Conservation (phyloP, 2,888 invertebrate species). For the Dynastes maya region DNA sequence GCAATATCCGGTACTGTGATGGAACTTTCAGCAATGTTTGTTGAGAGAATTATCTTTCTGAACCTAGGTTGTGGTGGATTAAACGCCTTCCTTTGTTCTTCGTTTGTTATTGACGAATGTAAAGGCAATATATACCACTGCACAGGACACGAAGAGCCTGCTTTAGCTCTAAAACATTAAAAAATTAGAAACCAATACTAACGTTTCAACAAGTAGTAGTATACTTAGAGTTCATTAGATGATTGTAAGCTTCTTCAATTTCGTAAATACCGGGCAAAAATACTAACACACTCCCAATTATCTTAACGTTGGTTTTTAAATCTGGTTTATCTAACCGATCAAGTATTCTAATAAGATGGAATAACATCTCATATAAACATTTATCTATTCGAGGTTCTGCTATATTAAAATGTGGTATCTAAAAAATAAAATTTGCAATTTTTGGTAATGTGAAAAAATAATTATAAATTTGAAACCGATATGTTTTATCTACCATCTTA, state of each 20-base stretch:
- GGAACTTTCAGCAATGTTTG: conserved; percentile 94
- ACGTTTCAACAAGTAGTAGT: not conserved
- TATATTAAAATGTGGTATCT: conserved; percentile 74
- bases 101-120: conserved; percentile 79
- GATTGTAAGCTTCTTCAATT: conserved; percentile 81
- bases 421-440: conserved; percentile 63
- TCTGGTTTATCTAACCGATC: conserved; percentile 75
- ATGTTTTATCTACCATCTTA: too few relatives aligned
- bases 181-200: not conserved
- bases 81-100: conserved; percentile 79
- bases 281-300: conserved; percentile 81
- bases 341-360: conserved; percentile 75
- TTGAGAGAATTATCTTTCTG: conserved; percentile 90
- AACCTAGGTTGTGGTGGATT: conserved; percentile 74
- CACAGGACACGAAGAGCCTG: not conserved
- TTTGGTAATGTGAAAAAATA: too few relatives aligned
- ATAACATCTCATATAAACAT: conserved; percentile 67
- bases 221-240: conserved; percentile 60
- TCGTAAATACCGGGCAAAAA: conserved; percentile 93
- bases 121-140: conserved; percentile 70
- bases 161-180: conserved; percentile 11
- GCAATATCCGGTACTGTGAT: conserved; percentile 91
- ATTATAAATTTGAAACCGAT: too few relatives aligned
- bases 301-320: conserved; percentile 55
- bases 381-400: conserved; percentile 73